Evolutionary conservation across 2,113 vertebrate species (phyloP), one percentile per base, ranked within the genome.

Genomic region (Silurus asotus): DNA sequence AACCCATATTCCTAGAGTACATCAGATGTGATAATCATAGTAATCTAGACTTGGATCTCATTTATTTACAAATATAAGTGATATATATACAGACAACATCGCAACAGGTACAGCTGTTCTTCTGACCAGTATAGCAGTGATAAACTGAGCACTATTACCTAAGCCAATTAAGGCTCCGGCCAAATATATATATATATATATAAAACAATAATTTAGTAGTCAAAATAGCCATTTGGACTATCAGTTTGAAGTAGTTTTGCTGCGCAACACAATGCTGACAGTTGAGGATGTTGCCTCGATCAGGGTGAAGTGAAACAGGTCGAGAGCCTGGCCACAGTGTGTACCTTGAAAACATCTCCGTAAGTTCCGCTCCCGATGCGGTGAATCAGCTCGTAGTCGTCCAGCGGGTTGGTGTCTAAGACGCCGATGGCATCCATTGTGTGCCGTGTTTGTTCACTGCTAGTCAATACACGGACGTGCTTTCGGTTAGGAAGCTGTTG

Each of bases 341-440:
- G 17, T 93, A 95, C 95, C 95, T 95, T 95, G 83, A 94, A 95
- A 72, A 95, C 95, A 84, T 95, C 95, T 53, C 95, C 95, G 88
- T 95, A 95, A 11, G 95, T 95, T 61, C 95, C 95, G 69, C 94
- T 93, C 11, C 95, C 95, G n/a, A 95, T 93, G 77, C 95, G 93
- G 81, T 94, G 93, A 86, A 95, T 90, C 81, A 95, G 90, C 88
- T 95, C 94, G 78, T 95, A 95, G 88, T 94, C 94, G 69, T 94
- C 94, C 86, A 94, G 91, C 55, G 95, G 95, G 70, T 95, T 94
- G 88, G 91, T 89, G 89, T 92, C 88, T 23, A 94, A 95, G 28
- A 95, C 93, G 8, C 93, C 93, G 88, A 92, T 88, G 55, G 81
- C 88, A 82, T 92, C 91, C 92, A 92, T 92, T 10, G 80, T 72